These are phyloP conservation scores for Pterostichus madidus DNA, from an alignment of 2,888 invertebrate species.

Conservation along the genomic window DNA sequence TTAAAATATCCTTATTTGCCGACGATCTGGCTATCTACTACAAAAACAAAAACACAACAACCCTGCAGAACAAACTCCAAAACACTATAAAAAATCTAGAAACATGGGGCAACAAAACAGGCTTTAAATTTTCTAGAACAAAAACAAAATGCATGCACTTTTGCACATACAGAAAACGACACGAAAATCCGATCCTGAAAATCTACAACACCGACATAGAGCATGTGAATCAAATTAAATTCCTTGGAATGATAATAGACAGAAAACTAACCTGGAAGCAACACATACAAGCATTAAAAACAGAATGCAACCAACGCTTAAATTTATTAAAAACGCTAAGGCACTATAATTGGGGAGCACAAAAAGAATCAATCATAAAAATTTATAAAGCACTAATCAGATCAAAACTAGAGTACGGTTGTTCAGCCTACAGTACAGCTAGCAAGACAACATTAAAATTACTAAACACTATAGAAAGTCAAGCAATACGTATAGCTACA, in stretches of 20 bases:
- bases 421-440: slow-evolving; percentile 10
- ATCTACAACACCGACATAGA: slow-evolving; percentile 18
- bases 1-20: not conserved
- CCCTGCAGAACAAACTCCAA: slow-evolving; percentile 24
- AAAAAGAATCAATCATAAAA: slow-evolving; percentile 1
- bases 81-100: slow-evolving; percentile 17
- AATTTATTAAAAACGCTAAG: slow-evolving; percentile 6
- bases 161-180: slow-evolving; percentile 23
- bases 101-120: slow-evolving; percentile 24
- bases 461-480: slow-evolving; percentile 23
- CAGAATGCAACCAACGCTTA: not conserved
- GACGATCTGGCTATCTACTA: slow-evolving; percentile 30
- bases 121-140: slow-evolving; percentile 9
- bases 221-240: slow-evolving; percentile 1
- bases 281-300: slow-evolving; percentile 8
- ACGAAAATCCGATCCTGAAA: slow-evolving; percentile 7
- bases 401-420: slow-evolving; percentile 57
- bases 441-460: slow-evolving; percentile 8
- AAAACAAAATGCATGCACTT: slow-evolving; percentile 41
- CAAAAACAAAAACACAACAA: not conserved
- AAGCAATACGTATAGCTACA: slow-evolving; percentile 36
- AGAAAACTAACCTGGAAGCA: slow-evolving; percentile 1
- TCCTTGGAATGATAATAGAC: not conserved
- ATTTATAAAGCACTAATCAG: slow-evolving; percentile 4
- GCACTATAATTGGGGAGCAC: slow-evolving; percentile 39